Conservation (phyloP, 2,888 invertebrate species). For the Leptinotarsa haldemani region DNA sequence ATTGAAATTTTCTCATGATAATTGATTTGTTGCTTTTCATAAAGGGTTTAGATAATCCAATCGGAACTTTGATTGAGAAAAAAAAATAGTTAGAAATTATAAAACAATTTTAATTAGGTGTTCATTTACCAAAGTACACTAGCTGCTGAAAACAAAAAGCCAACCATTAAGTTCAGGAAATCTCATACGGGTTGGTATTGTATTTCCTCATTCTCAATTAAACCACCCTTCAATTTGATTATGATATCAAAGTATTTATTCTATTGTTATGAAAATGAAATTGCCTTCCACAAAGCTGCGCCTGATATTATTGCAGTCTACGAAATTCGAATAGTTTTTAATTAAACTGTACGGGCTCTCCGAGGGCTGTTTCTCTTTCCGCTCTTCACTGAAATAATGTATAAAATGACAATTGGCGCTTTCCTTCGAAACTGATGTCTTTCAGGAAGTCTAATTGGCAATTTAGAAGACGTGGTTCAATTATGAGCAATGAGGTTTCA, state of each 20-base stretch:
- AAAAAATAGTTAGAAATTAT: too few relatives aligned
- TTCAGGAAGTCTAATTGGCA: background rate
- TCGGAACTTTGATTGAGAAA: too few relatives aligned
- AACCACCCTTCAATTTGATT: background rate
- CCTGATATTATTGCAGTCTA: conserved; percentile 10
- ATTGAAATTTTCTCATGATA: too few relatives aligned
- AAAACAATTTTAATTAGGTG: background rate
- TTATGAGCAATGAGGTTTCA: too few relatives aligned
- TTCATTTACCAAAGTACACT: background rate
- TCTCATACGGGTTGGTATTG: conserved; percentile 1
- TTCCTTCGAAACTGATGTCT: background rate
- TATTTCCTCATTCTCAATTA: conserved; percentile 3
- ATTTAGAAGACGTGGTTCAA: too few relatives aligned
- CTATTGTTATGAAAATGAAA: conserved; percentile 17
- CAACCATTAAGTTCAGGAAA: background rate
- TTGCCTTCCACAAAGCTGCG: conserved; percentile 17
- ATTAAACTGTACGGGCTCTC: conserved; percentile 14
- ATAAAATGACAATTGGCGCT: background rate
- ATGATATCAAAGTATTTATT: conserved; percentile 12
- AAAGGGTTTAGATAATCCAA: too few relatives aligned
- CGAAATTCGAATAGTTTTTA: conserved; percentile 16
- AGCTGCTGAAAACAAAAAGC: background rate
- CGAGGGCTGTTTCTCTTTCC: background rate
- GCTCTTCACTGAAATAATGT: background rate
- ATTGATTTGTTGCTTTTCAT: too few relatives aligned